phyloP scores from a whole-genome alignment of 2,113 vertebrate genomes.

The Sardina pilchardus region DNA sequence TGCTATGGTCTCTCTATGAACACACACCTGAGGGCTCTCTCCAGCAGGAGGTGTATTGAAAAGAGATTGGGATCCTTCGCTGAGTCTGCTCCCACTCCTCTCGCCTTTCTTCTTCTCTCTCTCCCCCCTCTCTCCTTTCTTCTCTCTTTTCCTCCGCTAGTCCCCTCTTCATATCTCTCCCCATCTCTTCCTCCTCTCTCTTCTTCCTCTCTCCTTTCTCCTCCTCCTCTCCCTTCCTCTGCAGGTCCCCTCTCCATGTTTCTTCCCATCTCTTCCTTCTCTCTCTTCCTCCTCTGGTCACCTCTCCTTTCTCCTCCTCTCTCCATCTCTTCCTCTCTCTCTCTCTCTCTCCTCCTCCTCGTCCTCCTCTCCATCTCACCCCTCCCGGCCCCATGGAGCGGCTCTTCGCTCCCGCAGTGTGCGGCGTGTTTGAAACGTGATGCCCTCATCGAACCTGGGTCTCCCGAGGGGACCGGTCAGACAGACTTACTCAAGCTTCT shows the following conservation, averaged over 20 bases:
- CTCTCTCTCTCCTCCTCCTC: too few relatives aligned
- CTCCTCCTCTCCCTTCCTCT: neutral
- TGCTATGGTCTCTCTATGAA: too few relatives aligned
- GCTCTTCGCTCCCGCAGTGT: conserved; percentile 14
- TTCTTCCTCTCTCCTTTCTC: neutral
- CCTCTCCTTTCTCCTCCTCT: neutral
- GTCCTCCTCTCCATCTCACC: neutral
- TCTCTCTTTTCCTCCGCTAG: conserved; percentile 31
- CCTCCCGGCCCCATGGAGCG: conserved; percentile 66
- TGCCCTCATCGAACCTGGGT: conserved; percentile 71
- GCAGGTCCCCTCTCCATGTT: too few relatives aligned
- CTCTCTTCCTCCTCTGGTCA: neutral
- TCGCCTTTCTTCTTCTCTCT: neutral
- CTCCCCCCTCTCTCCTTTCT: conserved; percentile 15
- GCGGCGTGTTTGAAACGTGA: conserved; percentile 68
- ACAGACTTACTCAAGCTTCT: conserved; percentile 90
- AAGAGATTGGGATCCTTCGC: too few relatives aligned
- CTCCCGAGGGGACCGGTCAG: conserved; percentile 79
- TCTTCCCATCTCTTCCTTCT: neutral
- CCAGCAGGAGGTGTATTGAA: too few relatives aligned
- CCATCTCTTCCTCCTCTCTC: neutral
- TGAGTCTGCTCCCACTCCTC: neutral
- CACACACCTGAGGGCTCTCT: too few relatives aligned
- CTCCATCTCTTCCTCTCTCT: too few relatives aligned
- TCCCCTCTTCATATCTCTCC: neutral